phyloP scores from a whole-genome alignment of 1,140 invertebrate genomes.

The Dysdera silvatica region DNA sequence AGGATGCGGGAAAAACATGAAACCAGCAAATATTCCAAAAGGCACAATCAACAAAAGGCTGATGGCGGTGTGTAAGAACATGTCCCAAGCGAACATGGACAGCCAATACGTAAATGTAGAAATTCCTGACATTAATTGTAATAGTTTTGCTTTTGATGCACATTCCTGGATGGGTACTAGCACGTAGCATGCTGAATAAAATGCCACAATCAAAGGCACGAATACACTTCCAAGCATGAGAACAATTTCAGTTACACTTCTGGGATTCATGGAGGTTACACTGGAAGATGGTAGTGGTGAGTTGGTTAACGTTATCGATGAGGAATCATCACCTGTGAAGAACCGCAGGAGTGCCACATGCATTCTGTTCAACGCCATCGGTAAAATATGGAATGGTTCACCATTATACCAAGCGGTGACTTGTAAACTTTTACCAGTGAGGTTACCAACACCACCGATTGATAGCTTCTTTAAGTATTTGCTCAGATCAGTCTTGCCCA shows the following conservation, averaged over 20 bases:
- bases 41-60: constrained; percentile 24
- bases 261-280: background rate
- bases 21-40: constrained; percentile 6
- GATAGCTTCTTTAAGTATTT: constrained; percentile 8
- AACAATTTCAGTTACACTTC: too few species aligned
- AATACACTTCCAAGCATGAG: constrained; percentile 11
- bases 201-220: constrained; percentile 31
- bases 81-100: constrained; percentile 29
- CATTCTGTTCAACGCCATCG: constrained; percentile 17
- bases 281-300: background rate
- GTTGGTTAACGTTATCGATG: constrained; percentile 11
- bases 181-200: constrained; percentile 28
- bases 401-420: constrained; percentile 31
- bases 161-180: constrained; percentile 33
- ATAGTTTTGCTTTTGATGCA: constrained; percentile 31
- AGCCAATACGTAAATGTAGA: constrained; percentile 26
- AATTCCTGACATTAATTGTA: constrained; percentile 34
- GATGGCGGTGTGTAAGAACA: constrained; percentile 5
- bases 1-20: constrained; percentile 3
- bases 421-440: background rate
- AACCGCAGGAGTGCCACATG: constrained; percentile 17
- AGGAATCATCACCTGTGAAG: background rate
- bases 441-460: constrained; percentile 3
- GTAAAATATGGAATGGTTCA: constrained; percentile 18
- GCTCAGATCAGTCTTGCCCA: background rate